Conservation (phyloP, 2,113 vertebrate genomes). For the Probosciger aterrimus region DNA sequence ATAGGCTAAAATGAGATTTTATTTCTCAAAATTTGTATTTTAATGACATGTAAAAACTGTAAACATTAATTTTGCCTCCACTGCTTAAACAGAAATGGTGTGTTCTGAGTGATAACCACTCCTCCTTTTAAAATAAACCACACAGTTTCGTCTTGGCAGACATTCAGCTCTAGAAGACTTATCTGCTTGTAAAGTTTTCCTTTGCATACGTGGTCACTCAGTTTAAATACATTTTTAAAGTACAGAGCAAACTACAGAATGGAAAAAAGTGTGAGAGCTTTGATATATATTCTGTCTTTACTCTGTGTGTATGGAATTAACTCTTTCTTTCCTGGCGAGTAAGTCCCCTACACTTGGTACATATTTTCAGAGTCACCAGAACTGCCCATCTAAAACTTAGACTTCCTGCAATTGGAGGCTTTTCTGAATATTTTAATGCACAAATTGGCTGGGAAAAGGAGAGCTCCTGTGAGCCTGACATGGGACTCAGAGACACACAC, state of each 20-base stretch:
- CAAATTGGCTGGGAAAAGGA: not conserved
- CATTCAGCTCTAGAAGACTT: conserved; percentile 47
- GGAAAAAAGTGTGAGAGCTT: conserved; percentile 11
- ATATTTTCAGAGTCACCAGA: not conserved
- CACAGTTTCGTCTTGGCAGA: conserved; percentile 38
- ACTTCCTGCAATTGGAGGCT: not conserved
- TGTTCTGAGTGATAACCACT: conserved; percentile 44
- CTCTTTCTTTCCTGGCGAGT: not conserved
- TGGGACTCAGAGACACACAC: not conserved
- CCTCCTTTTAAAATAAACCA: conserved; percentile 58
- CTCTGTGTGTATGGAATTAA: not conserved
- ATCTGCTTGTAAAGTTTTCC: conserved; percentile 62
- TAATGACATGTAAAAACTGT: conserved; percentile 18
- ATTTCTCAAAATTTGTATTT: conserved; percentile 9
- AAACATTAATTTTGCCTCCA: conserved; percentile 36
- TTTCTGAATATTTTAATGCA: not conserved
- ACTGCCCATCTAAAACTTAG: not conserved
- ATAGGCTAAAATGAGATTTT: not conserved
- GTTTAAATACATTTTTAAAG: conserved; percentile 35
- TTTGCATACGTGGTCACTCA: not conserved
- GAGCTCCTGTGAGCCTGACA: not conserved
- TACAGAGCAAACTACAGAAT: conserved; percentile 7
- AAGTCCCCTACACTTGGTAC: not conserved
- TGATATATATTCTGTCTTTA: not conserved
- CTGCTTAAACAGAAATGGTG: not conserved